Percentiles rank a stretch among this genome's conserved stretches.
phyloP scores from a whole-genome alignment of 2,888 invertebrate genomes.

The Eupithecia subumbrata region DNA sequence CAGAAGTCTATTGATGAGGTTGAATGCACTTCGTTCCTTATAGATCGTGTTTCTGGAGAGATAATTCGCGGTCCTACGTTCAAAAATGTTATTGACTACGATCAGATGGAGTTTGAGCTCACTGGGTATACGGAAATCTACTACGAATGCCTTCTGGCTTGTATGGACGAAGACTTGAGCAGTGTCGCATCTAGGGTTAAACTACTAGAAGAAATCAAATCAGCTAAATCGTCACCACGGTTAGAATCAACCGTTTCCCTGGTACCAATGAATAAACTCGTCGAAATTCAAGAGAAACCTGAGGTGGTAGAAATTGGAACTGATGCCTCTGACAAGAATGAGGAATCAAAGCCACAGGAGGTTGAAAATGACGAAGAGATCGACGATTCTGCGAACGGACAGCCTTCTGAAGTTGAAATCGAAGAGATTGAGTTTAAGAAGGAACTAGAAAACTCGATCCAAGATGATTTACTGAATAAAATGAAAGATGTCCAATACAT shows the following conservation, averaged over 20 bases:
- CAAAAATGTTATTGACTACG: constrained; percentile 74
- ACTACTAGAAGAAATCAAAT: constrained; percentile 64
- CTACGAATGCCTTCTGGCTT: constrained; percentile 66
- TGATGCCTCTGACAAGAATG: constrained; percentile 5
- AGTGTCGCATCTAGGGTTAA: constrained; percentile 73
- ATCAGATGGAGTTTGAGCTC: constrained; percentile 75
- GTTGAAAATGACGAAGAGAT: constrained; percentile 14
- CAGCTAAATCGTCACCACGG: constrained; percentile 60
- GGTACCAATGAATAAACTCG: constrained; percentile 39
- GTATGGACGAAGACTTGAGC: constrained; percentile 65
- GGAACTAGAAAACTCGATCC: constrained; percentile 52
- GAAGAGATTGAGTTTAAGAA: constrained; percentile 46
- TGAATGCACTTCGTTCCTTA: constrained; percentile 68
- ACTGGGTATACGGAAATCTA: constrained; percentile 74
- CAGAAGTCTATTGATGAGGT: constrained; percentile 62
- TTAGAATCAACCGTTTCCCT: constrained; percentile 49
- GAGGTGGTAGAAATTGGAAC: constrained; percentile 11
- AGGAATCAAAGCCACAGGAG: constrained; percentile 20
- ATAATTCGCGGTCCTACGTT: constrained; percentile 71
- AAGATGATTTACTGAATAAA: constrained; percentile 60
- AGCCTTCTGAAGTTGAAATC: constrained; percentile 21
- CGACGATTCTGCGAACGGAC: constrained; percentile 8
- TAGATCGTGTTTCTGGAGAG: constrained; percentile 73
- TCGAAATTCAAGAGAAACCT: constrained; percentile 36
- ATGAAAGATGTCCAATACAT: constrained; percentile 63